A percentile compares a stretch with the other conserved stretches of the same genome.
These are phyloP conservation scores for Drosophila falleni DNA, from an alignment of 2,888 invertebrate species.

Conservation along the genomic window DNA sequence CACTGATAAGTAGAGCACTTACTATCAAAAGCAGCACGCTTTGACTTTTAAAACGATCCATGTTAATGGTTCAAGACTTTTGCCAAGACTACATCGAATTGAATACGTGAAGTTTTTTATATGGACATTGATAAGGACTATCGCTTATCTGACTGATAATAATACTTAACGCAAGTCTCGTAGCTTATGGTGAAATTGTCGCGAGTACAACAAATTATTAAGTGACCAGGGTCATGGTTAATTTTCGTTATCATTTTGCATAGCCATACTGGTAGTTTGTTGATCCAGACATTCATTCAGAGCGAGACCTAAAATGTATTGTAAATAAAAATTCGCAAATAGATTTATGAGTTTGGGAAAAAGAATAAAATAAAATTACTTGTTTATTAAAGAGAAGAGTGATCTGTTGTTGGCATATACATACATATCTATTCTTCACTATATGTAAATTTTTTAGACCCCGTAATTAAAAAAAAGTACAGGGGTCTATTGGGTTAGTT, in stretches of 20 bases:
- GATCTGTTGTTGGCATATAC: background rate
- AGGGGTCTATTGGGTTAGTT: no score
- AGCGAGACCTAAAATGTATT: no score
- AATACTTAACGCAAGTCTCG: background rate
- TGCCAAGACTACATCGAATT: constrained; percentile 1
- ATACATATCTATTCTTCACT: background rate
- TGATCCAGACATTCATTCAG: background rate
- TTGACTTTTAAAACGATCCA: constrained; percentile 16
- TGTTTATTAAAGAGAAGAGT: no score
- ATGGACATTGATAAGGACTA: constrained; percentile 23
- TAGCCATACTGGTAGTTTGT: background rate
- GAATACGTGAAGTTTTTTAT: background rate
- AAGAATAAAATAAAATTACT: no score
- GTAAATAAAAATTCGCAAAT: no score
- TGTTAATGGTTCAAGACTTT: background rate
- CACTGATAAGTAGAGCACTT: constrained; percentile 20
- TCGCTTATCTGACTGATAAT: constrained; percentile 20
- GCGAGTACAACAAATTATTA: background rate
- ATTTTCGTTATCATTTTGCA: background rate
- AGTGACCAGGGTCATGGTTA: constrained; percentile 29
- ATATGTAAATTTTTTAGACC: no score
- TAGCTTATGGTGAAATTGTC: constrained; percentile 24
- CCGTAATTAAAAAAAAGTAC: no score
- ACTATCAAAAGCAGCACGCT: constrained; percentile 14
- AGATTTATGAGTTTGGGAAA: no score